Conservation (phyloP, 2,113 vertebrate genomes). For the Myxocyprinus asiaticus region DNA sequence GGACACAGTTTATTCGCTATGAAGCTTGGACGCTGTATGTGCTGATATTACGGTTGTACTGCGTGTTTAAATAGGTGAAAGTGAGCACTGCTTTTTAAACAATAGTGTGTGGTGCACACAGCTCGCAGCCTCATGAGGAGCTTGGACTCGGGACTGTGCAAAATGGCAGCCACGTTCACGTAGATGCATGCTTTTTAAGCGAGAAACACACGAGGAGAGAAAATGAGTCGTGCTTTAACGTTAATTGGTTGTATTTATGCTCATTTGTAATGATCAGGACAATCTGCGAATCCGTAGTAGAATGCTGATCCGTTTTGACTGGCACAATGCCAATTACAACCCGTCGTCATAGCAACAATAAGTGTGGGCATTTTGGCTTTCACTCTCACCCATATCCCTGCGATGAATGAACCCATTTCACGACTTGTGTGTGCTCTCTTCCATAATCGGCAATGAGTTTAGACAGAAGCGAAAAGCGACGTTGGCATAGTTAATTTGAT, state of each 20-base stretch:
- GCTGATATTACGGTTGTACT: not conserved
- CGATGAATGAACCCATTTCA: not conserved
- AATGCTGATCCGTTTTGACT: conserved; percentile 52
- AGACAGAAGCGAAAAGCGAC: not conserved
- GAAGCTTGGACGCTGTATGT: not conserved
- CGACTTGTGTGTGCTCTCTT: not conserved
- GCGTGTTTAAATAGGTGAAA: not conserved
- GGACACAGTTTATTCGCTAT: conserved; percentile 3
- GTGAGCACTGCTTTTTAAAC: conserved; percentile 1
- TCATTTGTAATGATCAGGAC: not conserved
- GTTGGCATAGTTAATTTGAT: not conserved
- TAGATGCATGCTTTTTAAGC: conserved; percentile 15
- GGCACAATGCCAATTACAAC: conserved; percentile 82
- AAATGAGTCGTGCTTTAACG: not conserved
- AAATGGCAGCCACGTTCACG: conserved; percentile 52
- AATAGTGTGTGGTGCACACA: conserved; percentile 28
- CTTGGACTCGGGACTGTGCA: conserved; percentile 43
- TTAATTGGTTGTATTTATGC: not conserved
- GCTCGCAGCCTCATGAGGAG: conserved; percentile 21
- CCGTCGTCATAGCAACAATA: conserved; percentile 89
- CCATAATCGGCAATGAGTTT: not conserved
- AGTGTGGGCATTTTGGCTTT: conserved; percentile 50
- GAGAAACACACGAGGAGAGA: not conserved
- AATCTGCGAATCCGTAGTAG: not conserved
- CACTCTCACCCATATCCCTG: conserved; percentile 22